These are phyloP conservation scores for Drosophila nasuta DNA, from an alignment of 1,140 invertebrate genomes.

Conservation along the genomic window DNA sequence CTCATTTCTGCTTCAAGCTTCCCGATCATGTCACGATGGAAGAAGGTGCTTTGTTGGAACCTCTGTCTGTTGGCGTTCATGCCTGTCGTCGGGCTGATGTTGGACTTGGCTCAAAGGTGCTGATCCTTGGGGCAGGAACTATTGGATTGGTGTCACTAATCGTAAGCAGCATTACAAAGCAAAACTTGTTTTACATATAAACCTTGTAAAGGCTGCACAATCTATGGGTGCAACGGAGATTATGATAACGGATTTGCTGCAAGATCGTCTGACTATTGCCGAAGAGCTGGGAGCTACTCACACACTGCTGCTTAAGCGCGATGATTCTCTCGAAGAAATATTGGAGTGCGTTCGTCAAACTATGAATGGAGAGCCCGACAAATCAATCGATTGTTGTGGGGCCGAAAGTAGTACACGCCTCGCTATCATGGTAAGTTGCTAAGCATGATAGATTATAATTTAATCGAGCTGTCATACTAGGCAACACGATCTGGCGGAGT, in stretches of 20 bases:
- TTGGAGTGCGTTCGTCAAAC: constrained; percentile 87
- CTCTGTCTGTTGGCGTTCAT: constrained; percentile 96
- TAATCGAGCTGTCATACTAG: constrained; percentile 84
- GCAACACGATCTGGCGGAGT: constrained; percentile 93
- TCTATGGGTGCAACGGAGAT: constrained; percentile 95
- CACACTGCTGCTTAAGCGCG: constrained; percentile 87
- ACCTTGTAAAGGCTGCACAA: constrained; percentile 87
- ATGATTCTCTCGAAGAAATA: constrained; percentile 87
- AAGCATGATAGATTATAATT: not conserved
- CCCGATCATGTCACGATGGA: constrained; percentile 96
- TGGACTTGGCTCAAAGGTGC: constrained; percentile 90
- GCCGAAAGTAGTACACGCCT: constrained; percentile 91
- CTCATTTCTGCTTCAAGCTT: constrained; percentile 97
- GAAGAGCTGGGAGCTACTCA: constrained; percentile 93
- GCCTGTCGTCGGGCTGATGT: constrained; percentile 93
- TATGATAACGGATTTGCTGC: constrained; percentile 92
- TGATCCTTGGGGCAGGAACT: constrained; percentile 96
- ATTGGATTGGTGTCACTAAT: constrained; percentile 95
- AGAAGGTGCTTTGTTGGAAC: constrained; percentile 97
- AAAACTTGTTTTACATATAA: not conserved
- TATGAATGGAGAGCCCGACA: constrained; percentile 90
- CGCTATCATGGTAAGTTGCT: constrained; percentile 86
- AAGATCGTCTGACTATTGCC: constrained; percentile 91
- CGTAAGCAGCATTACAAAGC: constrained; percentile 70
- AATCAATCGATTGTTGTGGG: constrained; percentile 95